Evolutionary conservation across 2,888 invertebrate genomes (phyloP), one percentile per base, ranked within the genome.

Genomic region (Ommatoiulus sabulosus): DNA sequence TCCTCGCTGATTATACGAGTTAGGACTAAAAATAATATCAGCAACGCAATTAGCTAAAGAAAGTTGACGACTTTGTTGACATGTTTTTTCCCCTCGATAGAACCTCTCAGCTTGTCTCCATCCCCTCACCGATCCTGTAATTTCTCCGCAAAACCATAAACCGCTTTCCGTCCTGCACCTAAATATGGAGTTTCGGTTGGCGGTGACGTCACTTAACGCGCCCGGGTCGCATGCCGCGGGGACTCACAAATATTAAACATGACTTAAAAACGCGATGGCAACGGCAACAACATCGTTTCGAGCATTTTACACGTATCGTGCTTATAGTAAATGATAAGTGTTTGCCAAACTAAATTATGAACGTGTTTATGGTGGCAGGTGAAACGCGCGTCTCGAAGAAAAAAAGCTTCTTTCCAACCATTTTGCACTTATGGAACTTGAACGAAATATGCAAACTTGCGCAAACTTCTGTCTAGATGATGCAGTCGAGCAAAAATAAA

Each of bases 21-120:
- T 85, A 46, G 20, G n/a, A 44, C 85, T 85, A 85, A 85, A 85
- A 85, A 85, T 85, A 85, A 85, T 85, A 85, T 85, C 44, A 85
- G 46, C 85, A 85, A 85, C 85, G 85, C 46, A 85, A 85, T 85
- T 85, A 85, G 46, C 85, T 46, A 44, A 44, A 85, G 85, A 85
- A 44, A 85, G 85, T 85, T 85, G 85, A 85, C 44, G 85, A 85
- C 46, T 44, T 46, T 85, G 85, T 85, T 85, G 85, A 85, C 85
- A 85, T 46, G 85, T 46, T 85, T 85, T 46, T 85, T 46, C 44
- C 43, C 43, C 84, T 84, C 24, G 35, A n/a, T 43, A 44, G 35
- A 44, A 84, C 85, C 46, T 44, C 85, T 85, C 85, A 85, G 44
- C 44, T 44, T 35, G 44, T 85, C 85, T 85, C 35, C n/a, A 4